Evolutionary conservation across 2,797 vertebrate genomes (phyloP).

Genomic region (Champsocephalus gunnari): DNA sequence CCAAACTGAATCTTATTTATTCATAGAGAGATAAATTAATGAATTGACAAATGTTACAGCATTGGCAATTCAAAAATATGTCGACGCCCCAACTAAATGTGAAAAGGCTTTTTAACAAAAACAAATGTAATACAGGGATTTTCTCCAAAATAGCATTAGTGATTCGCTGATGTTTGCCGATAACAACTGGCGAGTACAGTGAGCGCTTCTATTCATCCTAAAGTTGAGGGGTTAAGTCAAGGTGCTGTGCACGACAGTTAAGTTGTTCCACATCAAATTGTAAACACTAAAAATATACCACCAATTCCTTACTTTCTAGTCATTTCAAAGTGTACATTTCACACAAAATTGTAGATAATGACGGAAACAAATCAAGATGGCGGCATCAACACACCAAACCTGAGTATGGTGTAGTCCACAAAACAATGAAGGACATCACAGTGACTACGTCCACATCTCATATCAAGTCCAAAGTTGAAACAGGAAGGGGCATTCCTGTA

Average conservation of each 20-base stretch:
- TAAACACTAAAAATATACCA: no score
- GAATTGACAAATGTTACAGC: conserved; percentile 1
- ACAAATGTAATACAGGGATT: not conserved
- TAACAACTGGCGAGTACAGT: not conserved
- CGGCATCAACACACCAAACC: no score
- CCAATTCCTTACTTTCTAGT: no score
- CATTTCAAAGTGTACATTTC: no score
- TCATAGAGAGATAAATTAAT: not conserved
- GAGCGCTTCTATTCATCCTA: not conserved
- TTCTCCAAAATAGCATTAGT: not conserved
- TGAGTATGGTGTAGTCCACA: no score
- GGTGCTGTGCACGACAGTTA: not conserved
- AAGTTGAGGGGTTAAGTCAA: not conserved
- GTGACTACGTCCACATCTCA: no score
- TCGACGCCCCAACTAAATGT: not conserved
- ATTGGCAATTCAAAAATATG: not conserved
- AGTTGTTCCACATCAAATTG: not conserved
- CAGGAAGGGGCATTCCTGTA: no score
- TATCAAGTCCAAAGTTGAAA: no score
- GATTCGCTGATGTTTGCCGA: not conserved
- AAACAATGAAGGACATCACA: no score
- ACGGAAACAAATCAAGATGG: no score
- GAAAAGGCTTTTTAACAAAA: not conserved
- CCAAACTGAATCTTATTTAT: not conserved
- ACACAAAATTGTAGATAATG: no score